Evolutionary conservation across 1,140 invertebrate species (phyloP), one percentile per base, ranked within the genome.

Genomic region (Nylanderia fulva): DNA sequence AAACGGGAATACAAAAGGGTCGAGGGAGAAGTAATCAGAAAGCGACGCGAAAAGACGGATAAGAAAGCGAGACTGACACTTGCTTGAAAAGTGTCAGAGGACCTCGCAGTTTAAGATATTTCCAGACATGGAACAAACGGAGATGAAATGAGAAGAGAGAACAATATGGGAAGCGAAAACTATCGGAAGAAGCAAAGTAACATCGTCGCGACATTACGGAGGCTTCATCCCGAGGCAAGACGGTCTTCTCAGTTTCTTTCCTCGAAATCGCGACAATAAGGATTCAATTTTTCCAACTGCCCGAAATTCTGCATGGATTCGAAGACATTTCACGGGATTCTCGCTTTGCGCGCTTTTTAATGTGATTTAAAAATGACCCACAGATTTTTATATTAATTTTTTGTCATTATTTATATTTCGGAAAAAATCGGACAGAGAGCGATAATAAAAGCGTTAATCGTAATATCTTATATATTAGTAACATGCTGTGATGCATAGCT

Each of bases 241-340:
- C 33, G 54, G 27, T 85, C 39, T 85, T 66, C 29, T 63, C 64
- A 33, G 42, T 77, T 71, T 72, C 64, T 72, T 58, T 52, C 18
- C 21, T 74, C 48, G 21, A 66, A n/a, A 72, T 83, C 45, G 15
- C 21, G 79, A 66, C 61, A 71, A 39, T 33, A 61, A 84, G 79
- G 69, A 86, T 87, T 87, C 64, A 60, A 84, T 88, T 76, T 86
- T 82, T 52, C 71, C 33, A 36, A 84, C 54, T 71, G 58, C 18
- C 56, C 36, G 13, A 18, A 21, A 60, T 15, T 56, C 4, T 3
- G 68, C 61, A 54, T 48, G 52, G 24, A 61, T 45, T 61, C 27
- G 27, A 5, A 60, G 27, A 52, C 33, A 60, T 74, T 63, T 36
- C 27, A 63, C 36, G 21, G 39, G 66, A 82, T 72, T 72, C 42